Percentiles rank a stretch among this genome's conserved stretches.
phyloP scores from a whole-genome alignment of 2,797 vertebrate species.

The Coluber constrictor region DNA sequence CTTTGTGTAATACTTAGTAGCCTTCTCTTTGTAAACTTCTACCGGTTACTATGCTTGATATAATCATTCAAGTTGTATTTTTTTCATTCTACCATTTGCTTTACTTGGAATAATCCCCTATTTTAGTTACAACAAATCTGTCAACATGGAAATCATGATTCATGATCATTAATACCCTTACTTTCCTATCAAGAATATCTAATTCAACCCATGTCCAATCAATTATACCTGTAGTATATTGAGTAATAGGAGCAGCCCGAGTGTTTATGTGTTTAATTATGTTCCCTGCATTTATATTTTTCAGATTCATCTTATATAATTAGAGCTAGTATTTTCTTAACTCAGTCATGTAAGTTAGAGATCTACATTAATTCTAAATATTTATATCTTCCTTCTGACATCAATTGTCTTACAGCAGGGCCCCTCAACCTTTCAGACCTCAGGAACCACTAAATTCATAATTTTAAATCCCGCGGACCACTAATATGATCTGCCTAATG shows the following conservation, averaged over 20 bases:
- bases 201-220: neutral
- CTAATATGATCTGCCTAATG: too few species aligned
- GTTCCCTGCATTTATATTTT: neutral
- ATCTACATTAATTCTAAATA: neutral
- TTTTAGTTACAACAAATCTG: neutral
- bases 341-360: neutral
- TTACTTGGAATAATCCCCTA: neutral
- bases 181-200: neutral
- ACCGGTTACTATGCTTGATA: neutral
- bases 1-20: neutral
- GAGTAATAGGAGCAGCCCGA: neutral
- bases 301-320: neutral
- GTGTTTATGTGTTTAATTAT: neutral
- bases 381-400: neutral
- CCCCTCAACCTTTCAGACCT: too few species aligned
- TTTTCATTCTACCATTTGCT: neutral
- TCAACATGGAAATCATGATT: neutral
- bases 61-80: neutral
- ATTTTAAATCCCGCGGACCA: too few species aligned
- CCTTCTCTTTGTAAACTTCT: neutral
- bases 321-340: neutral
- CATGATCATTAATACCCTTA: neutral
- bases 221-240: neutral
- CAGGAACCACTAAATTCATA: too few species aligned
- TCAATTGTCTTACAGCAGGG: neutral